These are phyloP conservation scores for Ptilodon capucinus DNA, from an alignment of 2,888 invertebrate genomes.

Conservation along the genomic window DNA sequence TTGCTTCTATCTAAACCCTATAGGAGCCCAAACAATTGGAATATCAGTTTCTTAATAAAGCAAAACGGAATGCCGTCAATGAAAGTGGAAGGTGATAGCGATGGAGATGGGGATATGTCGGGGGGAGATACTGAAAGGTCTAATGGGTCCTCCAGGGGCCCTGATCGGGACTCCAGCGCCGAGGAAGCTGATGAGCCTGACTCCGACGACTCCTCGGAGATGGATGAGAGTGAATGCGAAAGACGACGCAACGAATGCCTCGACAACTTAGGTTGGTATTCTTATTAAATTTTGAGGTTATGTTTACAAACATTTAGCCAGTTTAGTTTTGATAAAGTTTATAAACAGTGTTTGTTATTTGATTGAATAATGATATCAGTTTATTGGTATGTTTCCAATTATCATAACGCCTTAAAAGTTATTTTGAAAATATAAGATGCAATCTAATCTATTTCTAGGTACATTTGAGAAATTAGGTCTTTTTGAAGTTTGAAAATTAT, in stretches of 20 bases:
- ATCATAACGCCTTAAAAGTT: too few relatives aligned
- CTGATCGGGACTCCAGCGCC: slow-evolving; percentile 87
- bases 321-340: slow-evolving; percentile 20
- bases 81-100: slow-evolving; percentile 85
- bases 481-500: too few relatives aligned
- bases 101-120: slow-evolving; percentile 85
- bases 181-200: slow-evolving; percentile 91
- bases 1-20: neutral
- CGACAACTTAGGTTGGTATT: slow-evolving; percentile 87
- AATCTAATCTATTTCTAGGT: too few relatives aligned
- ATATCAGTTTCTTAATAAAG: neutral
- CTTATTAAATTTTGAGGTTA: slow-evolving; percentile 61
- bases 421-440: too few relatives aligned
- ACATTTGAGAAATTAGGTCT: neutral
- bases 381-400: too few relatives aligned
- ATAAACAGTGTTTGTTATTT: neutral
- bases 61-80: slow-evolving; percentile 83
- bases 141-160: slow-evolving; percentile 85
- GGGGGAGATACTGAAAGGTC: slow-evolving; percentile 87
- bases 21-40: neutral
- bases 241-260: slow-evolving; percentile 90
- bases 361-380: too few relatives aligned
- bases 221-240: slow-evolving; percentile 97
- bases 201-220: slow-evolving; percentile 93
- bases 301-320: slow-evolving; percentile 71